A percentile compares a stretch with the other conserved stretches of the same genome.
Conservation (phyloP, 2,888 invertebrate genomes). For the Caenorhabditis sp. region DNA sequence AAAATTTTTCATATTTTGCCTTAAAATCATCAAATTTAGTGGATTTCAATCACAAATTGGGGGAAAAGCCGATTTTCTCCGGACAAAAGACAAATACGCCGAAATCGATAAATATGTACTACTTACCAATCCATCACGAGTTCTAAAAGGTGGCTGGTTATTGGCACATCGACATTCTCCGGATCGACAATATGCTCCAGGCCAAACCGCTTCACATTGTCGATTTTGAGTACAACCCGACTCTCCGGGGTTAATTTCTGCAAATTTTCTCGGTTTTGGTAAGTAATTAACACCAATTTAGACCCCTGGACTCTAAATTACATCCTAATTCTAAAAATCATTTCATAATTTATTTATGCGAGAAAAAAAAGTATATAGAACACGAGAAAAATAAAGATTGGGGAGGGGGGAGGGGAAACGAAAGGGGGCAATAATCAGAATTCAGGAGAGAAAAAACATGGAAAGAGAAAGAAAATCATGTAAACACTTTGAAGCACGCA, state of each 20-base stretch:
- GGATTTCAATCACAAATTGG: too few species aligned
- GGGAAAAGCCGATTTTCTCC: too few species aligned
- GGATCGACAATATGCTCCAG: constrained; percentile 68
- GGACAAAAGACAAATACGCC: too few species aligned
- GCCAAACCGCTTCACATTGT: constrained; percentile 70
- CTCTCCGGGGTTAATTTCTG: constrained; percentile 71
- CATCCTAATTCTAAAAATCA: constrained; percentile 26
- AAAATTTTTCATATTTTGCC: too few species aligned
- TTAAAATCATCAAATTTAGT: too few species aligned
- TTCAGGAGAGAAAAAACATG: constrained; percentile 3
- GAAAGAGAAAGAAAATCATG: too few species aligned
- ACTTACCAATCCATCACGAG: constrained; percentile 56
- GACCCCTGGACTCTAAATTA: too few species aligned
- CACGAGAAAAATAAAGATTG: constrained; percentile 8
- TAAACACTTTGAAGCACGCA: constrained; percentile 6
- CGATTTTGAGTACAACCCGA: constrained; percentile 70
- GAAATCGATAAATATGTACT: background rate
- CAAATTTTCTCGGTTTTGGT: background rate
- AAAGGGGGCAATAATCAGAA: background rate
- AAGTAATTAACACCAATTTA: too few species aligned
- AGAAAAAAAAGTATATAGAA: constrained; percentile 14
- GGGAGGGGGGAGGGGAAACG: background rate
- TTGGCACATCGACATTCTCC: constrained; percentile 70
- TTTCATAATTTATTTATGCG: constrained; percentile 48
- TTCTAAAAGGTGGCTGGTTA: constrained; percentile 70